These are phyloP conservation scores for Agelas oroides DNA, from an alignment of 37 sponge, comb jelly and placozoan species.

Conservation along the genomic window DNA sequence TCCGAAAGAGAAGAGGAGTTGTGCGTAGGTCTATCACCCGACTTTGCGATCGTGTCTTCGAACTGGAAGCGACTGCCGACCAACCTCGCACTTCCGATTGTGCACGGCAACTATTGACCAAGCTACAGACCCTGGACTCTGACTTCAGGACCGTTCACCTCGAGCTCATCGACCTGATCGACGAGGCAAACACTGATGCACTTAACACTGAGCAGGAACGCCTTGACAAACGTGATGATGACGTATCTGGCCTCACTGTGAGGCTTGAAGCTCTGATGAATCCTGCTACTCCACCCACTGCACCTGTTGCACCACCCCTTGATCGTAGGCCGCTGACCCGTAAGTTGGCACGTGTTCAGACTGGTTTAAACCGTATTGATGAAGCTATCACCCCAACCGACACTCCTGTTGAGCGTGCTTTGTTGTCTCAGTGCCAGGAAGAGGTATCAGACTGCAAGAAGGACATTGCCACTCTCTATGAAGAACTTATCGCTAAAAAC, in stretches of 20 bases:
- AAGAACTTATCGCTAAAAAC: constrained; percentile 6
- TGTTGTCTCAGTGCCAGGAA: constrained; percentile 29
- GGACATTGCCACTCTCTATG: constrained; percentile 35
- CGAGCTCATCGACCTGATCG: constrained; percentile 34
- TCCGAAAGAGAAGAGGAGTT: constrained; percentile 40
- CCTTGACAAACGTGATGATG: constrained; percentile 47
- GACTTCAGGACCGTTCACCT: constrained; percentile 38
- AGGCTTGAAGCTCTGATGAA: too few relatives aligned
- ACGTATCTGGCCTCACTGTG: constrained; percentile 10
- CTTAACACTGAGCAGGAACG: constrained; percentile 27
- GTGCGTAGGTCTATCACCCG: constrained; percentile 27
- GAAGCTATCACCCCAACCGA: not conserved
- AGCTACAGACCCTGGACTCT: constrained; percentile 28
- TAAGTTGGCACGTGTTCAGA: constrained; percentile 23
- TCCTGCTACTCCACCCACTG: not conserved
- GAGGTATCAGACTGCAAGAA: constrained; percentile 50
- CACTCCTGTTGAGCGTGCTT: constrained; percentile 13
- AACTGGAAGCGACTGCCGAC: constrained; percentile 40
- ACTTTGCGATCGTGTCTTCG: constrained; percentile 4
- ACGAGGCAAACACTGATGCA: constrained; percentile 4
- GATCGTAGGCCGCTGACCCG: constrained; percentile 22
- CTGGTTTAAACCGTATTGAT: not conserved
- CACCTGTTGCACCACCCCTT: not conserved
- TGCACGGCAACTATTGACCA: constrained; percentile 23
- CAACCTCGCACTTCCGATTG: constrained; percentile 44